Percentiles rank a stretch among this genome's conserved stretches.
Conservation (phyloP, 2,888 invertebrate genomes). For the Nomada ruficornis region DNA sequence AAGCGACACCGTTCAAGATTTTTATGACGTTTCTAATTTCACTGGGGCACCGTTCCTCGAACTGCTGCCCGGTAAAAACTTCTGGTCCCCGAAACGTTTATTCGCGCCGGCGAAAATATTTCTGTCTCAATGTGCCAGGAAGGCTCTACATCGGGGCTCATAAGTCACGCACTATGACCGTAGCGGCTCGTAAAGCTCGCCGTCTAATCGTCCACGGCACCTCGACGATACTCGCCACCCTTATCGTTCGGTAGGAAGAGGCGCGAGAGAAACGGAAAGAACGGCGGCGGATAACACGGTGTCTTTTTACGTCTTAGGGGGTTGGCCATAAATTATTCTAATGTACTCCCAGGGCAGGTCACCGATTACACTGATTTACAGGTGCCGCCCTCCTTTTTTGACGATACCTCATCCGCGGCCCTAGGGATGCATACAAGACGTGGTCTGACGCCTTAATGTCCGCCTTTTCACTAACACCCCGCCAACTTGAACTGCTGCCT, state of each 20-base stretch:
- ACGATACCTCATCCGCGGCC: constrained; percentile 79
- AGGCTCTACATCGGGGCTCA: not conserved
- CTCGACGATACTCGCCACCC: constrained; percentile 32
- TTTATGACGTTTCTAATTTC: constrained; percentile 55
- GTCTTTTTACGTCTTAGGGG: constrained; percentile 70
- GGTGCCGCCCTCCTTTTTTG: constrained; percentile 78
- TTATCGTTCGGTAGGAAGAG: constrained; percentile 43
- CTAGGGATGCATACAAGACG: constrained; percentile 79
- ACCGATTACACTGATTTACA: constrained; percentile 81
- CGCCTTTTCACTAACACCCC: constrained; percentile 71
- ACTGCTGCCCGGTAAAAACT: not conserved
- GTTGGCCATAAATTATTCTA: constrained; percentile 79
- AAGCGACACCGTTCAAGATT: constrained; percentile 20
- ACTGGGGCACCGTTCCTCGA: constrained; percentile 27
- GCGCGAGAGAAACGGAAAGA: constrained; percentile 7
- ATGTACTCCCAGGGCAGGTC: constrained; percentile 80
- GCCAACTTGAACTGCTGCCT: constrained; percentile 68
- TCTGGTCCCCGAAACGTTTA: not conserved
- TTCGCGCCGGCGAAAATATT: constrained; percentile 15
- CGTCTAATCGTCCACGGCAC: constrained; percentile 33
- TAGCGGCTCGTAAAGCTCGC: not conserved
- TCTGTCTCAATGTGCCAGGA: not conserved
- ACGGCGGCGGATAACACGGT: constrained; percentile 56
- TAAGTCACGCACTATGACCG: not conserved
- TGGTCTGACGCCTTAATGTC: constrained; percentile 75